These are phyloP conservation scores for Caenorhabditis imperialis DNA, from an alignment of 2,888 invertebrate genomes.

Conservation along the genomic window DNA sequence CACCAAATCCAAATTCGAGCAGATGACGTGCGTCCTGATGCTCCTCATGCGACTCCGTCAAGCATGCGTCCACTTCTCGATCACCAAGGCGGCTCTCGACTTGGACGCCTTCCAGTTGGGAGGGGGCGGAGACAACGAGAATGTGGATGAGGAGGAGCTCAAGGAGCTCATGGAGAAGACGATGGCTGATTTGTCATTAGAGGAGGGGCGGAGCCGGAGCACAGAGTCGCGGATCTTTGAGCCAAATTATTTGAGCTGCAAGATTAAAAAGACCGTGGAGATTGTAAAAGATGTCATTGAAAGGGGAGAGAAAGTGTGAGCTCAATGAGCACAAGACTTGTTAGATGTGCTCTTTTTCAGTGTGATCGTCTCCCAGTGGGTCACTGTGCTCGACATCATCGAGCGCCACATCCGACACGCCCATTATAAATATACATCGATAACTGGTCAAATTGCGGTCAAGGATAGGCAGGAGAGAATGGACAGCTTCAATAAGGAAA, in stretches of 20 bases:
- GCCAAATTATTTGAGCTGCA: slow-evolving; percentile 38
- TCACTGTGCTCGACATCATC: slow-evolving; percentile 86
- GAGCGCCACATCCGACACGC: slow-evolving; percentile 82
- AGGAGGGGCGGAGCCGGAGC: background rate
- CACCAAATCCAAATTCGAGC: slow-evolving; percentile 52
- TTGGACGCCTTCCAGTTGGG: slow-evolving; percentile 71
- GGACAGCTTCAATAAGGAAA: slow-evolving; percentile 84
- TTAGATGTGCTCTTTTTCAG: slow-evolving; percentile 70
- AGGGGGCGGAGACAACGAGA: slow-evolving; percentile 49
- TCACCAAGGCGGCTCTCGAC: slow-evolving; percentile 82
- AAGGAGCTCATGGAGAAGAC: slow-evolving; percentile 60
- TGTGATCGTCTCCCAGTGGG: slow-evolving; percentile 93
- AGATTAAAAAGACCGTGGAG: slow-evolving; percentile 50
- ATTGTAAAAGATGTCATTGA: slow-evolving; percentile 54
- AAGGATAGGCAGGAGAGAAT: slow-evolving; percentile 79
- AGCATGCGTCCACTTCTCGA: slow-evolving; percentile 89
- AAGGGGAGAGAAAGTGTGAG: slow-evolving; percentile 57
- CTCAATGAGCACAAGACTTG: too few species aligned
- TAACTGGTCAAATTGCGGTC: slow-evolving; percentile 85
- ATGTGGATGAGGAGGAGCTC: slow-evolving; percentile 30
- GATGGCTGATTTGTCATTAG: slow-evolving; percentile 63
- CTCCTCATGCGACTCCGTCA: slow-evolving; percentile 89
- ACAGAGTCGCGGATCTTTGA: slow-evolving; percentile 61
- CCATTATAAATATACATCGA: slow-evolving; percentile 81
- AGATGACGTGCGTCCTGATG: slow-evolving; percentile 81